Evolutionary conservation across 2,888 invertebrate genomes (phyloP), one percentile per base, ranked within the genome.

Genomic region (Spodoptera exigua): DNA sequence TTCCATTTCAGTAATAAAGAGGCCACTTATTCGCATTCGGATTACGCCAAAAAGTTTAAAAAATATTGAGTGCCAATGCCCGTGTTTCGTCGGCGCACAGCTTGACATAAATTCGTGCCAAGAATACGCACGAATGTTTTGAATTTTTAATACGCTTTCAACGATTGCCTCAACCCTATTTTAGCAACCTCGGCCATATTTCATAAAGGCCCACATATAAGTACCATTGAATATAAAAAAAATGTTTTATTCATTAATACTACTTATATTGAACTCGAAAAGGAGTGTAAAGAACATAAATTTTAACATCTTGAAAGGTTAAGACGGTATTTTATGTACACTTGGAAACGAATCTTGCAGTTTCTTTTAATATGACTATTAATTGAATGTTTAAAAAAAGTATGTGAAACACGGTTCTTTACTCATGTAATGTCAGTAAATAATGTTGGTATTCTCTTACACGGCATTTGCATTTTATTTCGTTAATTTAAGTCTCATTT

Each of bases 101-200:
- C 55, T 49, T 48, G 74, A 70, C 80, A 74, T 61, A 45, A 58
- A 71, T 81, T 58, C 81, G 74, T 65, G 78, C 49, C 40, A 53
- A 70, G 73, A 79, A 75, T 81, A 74, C 61, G 55, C 65, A 44
- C 51, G 60, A 35, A 56, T 43, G 55, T 49, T 56, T 59, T 46
- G 41, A 59, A 62, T 61, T 61, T 69, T 58, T 70, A 74, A 70
- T 53, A 64, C 34, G 40, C 37, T 35, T 63, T 61, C 48, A 54
- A 34, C 53, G 59, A 67, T 69, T 72, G 51, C 61, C 41, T 43
- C 62, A 61, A 46, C 67, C 61, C 58, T 55, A 45, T 59, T 65
- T 45, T 39, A 51, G 56, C 36, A 46, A 56, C 41, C 18, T 35
- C 46, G 21, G 17, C 13, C 47, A 44, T 59, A 56, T 43, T 69